phyloP scores from a whole-genome alignment of 2,113 vertebrate genomes.

The Bubo blakistoni region DNA sequence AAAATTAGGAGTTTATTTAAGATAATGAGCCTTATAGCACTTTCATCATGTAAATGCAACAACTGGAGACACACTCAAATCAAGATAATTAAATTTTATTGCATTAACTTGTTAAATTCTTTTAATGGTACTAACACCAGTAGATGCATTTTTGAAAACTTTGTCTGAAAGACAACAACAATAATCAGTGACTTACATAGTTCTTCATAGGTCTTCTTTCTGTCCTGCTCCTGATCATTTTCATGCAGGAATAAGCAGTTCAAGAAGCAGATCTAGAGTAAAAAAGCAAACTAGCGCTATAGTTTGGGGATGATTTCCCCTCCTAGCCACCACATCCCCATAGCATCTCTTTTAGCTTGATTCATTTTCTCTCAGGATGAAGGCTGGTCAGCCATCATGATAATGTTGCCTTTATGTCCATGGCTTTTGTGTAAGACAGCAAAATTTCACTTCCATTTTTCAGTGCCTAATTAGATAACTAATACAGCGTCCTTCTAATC shows the following conservation, averaged over 20 bases:
- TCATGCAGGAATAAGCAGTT: neutral
- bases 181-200: neutral
- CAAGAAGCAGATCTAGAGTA: neutral
- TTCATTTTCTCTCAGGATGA: neutral
- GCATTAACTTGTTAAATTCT: constrained; percentile 15
- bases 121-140: neutral
- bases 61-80: neutral
- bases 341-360: neutral
- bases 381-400: neutral
- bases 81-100: constrained; percentile 40
- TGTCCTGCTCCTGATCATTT: neutral
- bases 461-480: neutral
- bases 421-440: neutral
- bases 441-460: neutral
- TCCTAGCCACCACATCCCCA: neutral
- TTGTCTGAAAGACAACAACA: neutral
- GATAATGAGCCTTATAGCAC: constrained; percentile 17
- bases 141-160: neutral
- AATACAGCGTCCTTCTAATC: neutral
- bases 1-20: constrained; percentile 47
- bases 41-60: constrained; percentile 27
- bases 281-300: neutral
- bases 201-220: neutral
- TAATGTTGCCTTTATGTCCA: neutral
- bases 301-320: neutral